Base-by-base conservation (phyloP, 2,888 invertebrate species). In the Eremobia ochroleuca region DNA sequence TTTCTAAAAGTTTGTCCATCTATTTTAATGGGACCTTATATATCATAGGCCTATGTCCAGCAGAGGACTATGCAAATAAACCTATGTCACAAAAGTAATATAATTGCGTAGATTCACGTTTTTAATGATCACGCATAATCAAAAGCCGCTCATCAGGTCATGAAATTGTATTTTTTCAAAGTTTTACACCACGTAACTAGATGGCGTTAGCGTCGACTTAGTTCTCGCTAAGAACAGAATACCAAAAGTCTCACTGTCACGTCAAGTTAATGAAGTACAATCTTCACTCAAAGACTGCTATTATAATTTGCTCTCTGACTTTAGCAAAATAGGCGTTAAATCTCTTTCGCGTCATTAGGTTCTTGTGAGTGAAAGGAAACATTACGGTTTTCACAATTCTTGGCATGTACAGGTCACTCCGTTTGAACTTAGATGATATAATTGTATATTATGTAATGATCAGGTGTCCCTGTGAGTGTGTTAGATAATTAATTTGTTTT, bases 341-440 rank as follows among this genome's bases (percentile, higher is more conserved):
- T 73, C 65, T 73, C 69, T 64, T 65, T 52, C 59, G 9, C 18
- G 49, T 34, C 49, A 61, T 61, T 81, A 75, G 43, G 34, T 9
- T 18, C 43, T 61, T 28, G 61, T 55, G n/a, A 82, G 89, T 85
- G 87, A 88, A 88, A 88, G 87, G 74, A 34, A 73, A 25, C 68
- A 77, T 73, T 78, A 81, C 74, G 70, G 66, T 87, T 87, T 87
- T 80, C 87, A 79, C 79, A 84, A 84, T 79, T 74, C 55, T 65
- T 37, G 37, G 62, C 37, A 74, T 75, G 65, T 75, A 77, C 69
- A 77, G 78, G 70, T 70, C 28, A 81, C 37, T 79, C 49, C 72
- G 40, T 70, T 77, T 72, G 66, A 69, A 70, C 59, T 64, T 40
- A 71, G 67, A 55, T 84, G 59, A 6, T 61, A 77, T 72, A 73